These are phyloP conservation scores for Myotis yumanensis DNA, from an alignment of 2,113 vertebrate genomes.

Conservation along the genomic window DNA sequence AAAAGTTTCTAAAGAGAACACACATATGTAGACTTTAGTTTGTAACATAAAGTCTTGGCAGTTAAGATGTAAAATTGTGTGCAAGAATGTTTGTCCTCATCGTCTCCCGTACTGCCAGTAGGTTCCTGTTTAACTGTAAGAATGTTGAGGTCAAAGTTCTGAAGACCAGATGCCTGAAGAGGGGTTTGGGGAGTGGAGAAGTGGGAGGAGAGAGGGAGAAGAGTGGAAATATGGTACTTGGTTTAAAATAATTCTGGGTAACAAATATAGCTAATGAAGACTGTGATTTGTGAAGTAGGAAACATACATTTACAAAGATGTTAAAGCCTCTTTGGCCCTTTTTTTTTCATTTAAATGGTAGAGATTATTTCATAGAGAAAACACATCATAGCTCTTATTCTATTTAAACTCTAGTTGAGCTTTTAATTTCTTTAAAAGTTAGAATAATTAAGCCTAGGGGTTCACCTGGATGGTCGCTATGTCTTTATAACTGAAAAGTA, in stretches of 20 bases:
- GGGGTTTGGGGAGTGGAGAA: no score
- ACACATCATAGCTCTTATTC: neutral
- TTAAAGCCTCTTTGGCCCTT: no score
- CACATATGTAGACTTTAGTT: neutral
- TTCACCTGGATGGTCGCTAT: neutral
- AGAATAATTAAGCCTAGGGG: neutral
- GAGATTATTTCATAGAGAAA: neutral
- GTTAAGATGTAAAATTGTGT: neutral
- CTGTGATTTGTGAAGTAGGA: no score
- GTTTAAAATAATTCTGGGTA: no score
- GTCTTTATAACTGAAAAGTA: neutral
- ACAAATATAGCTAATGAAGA: no score
- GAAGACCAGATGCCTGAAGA: no score
- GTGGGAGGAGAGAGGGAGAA: no score
- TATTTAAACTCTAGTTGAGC: neutral
- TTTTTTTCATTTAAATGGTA: no score
- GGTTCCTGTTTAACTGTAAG: slow-evolving; percentile 13
- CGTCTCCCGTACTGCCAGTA: neutral
- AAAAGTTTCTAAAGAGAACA: neutral
- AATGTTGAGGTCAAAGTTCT: neutral
- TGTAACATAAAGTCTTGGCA: slow-evolving; percentile 3
- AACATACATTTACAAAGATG: no score
- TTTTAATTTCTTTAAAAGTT: neutral
- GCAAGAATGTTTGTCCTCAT: neutral
- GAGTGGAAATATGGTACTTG: no score